A percentile compares a stretch with the other conserved stretches of the same genome.
phyloP scores from a whole-genome alignment of 1,140 invertebrate genomes.

The Tetranychus urticae region DNA sequence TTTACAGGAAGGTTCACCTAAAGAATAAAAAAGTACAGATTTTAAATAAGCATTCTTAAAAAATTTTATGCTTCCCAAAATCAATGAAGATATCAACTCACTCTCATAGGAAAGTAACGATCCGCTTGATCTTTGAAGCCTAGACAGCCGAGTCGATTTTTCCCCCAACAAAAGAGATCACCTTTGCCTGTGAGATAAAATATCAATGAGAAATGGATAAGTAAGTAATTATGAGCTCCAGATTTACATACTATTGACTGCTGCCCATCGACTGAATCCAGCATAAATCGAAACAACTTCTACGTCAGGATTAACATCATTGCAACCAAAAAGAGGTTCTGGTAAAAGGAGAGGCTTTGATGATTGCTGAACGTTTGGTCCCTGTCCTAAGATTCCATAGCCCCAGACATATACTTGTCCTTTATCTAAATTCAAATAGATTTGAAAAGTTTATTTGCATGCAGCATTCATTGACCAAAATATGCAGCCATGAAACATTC shows the following conservation, averaged over 20 bases:
- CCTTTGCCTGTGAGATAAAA: conserved; percentile 23
- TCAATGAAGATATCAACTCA: conserved; percentile 17
- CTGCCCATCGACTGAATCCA: conserved; percentile 52
- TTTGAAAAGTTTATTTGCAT: too few relatives aligned
- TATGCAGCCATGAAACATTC: too few relatives aligned
- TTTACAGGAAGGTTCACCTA: conserved; percentile 44
- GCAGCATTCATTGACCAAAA: conserved; percentile 12
- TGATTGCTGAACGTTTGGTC: conserved; percentile 43
- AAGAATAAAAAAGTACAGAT: conserved; percentile 5
- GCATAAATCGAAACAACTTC: conserved; percentile 28
- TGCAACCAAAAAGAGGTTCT: conserved; percentile 51
- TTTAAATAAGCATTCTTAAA: neutral
- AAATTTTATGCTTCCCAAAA: neutral
- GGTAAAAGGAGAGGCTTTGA: conserved; percentile 43
- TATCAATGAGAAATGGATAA: neutral
- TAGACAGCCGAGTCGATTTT: conserved; percentile 52
- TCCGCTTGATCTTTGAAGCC: conserved; percentile 51
- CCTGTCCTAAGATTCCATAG: conserved; percentile 65
- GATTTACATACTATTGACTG: conserved; percentile 31
- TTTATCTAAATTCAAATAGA: conserved; percentile 27
- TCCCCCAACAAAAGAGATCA: conserved; percentile 71
- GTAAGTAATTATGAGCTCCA: neutral
- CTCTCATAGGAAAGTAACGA: conserved; percentile 68
- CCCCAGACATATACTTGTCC: conserved; percentile 78
- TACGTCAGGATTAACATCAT: conserved; percentile 44